Conservation (phyloP, 2,888 invertebrate species). For the Cheilosia scutellata region DNA sequence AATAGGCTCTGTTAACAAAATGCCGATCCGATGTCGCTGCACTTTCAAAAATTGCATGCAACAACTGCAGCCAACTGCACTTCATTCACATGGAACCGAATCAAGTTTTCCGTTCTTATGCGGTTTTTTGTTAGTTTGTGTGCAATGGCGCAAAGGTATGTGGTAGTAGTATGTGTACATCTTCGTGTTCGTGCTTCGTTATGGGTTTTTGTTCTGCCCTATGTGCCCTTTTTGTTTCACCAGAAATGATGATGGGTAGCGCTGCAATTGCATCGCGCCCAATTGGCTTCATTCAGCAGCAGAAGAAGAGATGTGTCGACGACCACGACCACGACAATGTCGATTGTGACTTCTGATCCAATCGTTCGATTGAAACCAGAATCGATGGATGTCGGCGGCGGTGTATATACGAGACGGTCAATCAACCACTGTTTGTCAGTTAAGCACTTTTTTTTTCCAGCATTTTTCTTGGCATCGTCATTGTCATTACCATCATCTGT, state of each 20-base stretch:
- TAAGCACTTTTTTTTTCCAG: constrained; percentile 5
- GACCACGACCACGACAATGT: constrained; percentile 6
- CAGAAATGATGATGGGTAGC: constrained; percentile 14
- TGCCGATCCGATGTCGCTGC: constrained; percentile 53
- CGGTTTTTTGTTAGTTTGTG: not conserved
- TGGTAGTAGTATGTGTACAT: not conserved
- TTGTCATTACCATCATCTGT: constrained; percentile 57
- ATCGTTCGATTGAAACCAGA: constrained; percentile 42
- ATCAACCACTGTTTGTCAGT: constrained; percentile 52
- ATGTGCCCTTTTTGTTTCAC: constrained; percentile 39
- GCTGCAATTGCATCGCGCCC: constrained; percentile 45
- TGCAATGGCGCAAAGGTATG: not conserved
- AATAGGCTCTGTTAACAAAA: constrained; percentile 47
- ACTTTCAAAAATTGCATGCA: constrained; percentile 54
- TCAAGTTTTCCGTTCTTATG: constrained; percentile 34
- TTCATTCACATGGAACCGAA: not conserved
- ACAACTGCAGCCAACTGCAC: constrained; percentile 5
- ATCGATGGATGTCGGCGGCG: constrained; percentile 51
- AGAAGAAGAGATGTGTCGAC: not conserved
- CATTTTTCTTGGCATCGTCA: constrained; percentile 34
- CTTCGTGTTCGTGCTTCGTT: constrained; percentile 43
- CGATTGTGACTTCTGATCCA: constrained; percentile 51
- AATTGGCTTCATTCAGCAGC: constrained; percentile 56
- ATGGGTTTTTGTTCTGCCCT: constrained; percentile 43
- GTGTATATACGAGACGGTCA: constrained; percentile 46